A percentile compares a stretch with the other conserved stretches of the same genome.
phyloP scores from a whole-genome alignment of 2,888 invertebrate genomes.

The Slavum lentiscoides region DNA sequence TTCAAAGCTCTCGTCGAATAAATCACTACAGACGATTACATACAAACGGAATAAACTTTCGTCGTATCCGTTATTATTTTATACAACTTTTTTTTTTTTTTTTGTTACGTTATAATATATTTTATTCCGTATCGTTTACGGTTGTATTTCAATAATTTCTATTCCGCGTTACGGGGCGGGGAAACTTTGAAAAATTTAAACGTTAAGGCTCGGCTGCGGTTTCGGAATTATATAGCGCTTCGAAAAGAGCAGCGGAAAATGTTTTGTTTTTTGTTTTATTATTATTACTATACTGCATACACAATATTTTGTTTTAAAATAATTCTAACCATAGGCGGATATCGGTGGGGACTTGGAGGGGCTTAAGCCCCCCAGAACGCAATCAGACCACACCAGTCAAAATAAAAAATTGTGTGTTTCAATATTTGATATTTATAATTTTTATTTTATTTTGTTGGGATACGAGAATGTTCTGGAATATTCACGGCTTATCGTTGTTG shows the following conservation, averaged over 20 bases:
- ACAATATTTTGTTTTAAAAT: too few relatives aligned
- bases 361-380: too few relatives aligned
- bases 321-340: too few relatives aligned
- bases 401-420: too few relatives aligned
- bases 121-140: background rate
- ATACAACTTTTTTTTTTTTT: slow-evolving; percentile 1
- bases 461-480: too few relatives aligned
- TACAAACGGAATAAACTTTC: background rate
- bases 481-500: too few relatives aligned
- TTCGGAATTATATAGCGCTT: background rate
- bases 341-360: too few relatives aligned
- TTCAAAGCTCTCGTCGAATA: background rate
- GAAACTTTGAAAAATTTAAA: slow-evolving; percentile 17
- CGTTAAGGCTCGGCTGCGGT: background rate
- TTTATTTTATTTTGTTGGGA: too few relatives aligned
- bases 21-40: slow-evolving; percentile 4
- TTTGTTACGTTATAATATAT: too few relatives aligned
- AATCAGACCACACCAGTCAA: too few relatives aligned
- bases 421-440: too few relatives aligned
- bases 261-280: background rate
- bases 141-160: slow-evolving; percentile 13
- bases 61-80: slow-evolving; percentile 12
- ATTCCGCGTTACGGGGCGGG: background rate
- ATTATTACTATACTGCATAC: too few relatives aligned
- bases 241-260: background rate